Conservation (phyloP, 2,113 vertebrate species). For the Meles meles region DNA sequence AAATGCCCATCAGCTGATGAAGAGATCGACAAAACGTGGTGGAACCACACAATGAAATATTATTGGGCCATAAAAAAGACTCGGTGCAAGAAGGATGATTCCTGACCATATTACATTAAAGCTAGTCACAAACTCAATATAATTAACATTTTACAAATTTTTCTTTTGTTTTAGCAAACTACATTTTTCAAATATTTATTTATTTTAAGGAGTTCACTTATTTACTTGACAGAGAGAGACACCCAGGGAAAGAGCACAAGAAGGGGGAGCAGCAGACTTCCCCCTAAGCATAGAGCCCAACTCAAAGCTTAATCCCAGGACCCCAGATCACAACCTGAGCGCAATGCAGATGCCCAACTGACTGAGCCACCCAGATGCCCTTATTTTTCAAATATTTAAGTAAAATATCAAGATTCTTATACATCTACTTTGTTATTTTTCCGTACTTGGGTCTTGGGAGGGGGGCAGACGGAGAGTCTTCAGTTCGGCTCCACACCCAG, state of each 20-base stretch:
- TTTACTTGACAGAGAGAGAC: too few species aligned
- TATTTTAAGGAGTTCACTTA: too few species aligned
- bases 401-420: not conserved
- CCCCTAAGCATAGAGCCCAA: too few species aligned
- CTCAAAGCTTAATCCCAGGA: too few species aligned
- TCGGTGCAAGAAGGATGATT: fast-evolving
- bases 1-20: not conserved
- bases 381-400: too few species aligned
- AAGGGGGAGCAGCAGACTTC: too few species aligned
- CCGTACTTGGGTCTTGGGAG: not conserved
- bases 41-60: fast-evolving
- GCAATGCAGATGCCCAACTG: too few species aligned
- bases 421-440: not conserved
- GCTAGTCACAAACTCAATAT: not conserved
- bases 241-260: too few species aligned
- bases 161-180: not conserved
- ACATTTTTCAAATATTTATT: not conserved
- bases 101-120: fast-evolving
- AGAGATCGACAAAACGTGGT: fast-evolving
- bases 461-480: not conserved
- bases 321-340: too few species aligned
- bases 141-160: too few species aligned
- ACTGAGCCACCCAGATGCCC: too few species aligned
- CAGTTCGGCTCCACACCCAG: not conserved
- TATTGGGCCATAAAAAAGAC: not conserved